phyloP scores from a whole-genome alignment of 2,113 vertebrate genomes.

The Saimiri boliviensis region DNA sequence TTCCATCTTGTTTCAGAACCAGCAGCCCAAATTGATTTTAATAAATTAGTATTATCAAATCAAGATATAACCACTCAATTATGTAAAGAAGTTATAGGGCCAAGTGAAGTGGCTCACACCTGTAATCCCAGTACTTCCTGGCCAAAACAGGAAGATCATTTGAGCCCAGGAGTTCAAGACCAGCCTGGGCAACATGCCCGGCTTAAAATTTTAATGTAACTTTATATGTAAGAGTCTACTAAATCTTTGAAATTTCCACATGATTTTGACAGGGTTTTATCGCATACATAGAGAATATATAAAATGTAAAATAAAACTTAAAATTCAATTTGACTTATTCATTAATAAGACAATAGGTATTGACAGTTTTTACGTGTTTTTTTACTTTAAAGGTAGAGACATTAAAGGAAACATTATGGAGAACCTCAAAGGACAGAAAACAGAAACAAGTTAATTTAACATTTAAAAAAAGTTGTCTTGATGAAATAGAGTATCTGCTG shows the following conservation, averaged over 20 bases:
- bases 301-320: conserved; percentile 48
- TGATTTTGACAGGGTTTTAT: conserved; percentile 53
- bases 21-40: background rate
- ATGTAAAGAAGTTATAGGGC: background rate
- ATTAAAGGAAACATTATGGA: conserved; percentile 37
- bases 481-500: background rate
- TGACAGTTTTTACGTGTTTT: background rate
- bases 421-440: background rate
- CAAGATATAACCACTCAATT: conserved; percentile 3
- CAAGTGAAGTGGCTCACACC: too few species aligned
- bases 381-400: conserved; percentile 23
- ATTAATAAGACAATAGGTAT: conserved; percentile 50
- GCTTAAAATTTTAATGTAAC: background rate
- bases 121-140: too few species aligned
- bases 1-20: background rate
- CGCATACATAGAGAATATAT: conserved; percentile 31
- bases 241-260: conserved; percentile 13
- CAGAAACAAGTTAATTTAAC: conserved; percentile 4
- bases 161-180: too few species aligned
- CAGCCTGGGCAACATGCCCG: too few species aligned
- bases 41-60: conserved; percentile 26
- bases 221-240: background rate
- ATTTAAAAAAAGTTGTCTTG: conserved; percentile 55
- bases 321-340: conserved; percentile 31
- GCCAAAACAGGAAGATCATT: too few species aligned